phyloP scores from a whole-genome alignment of 2,113 vertebrate species.

The Archocentrus centrarchus region DNA sequence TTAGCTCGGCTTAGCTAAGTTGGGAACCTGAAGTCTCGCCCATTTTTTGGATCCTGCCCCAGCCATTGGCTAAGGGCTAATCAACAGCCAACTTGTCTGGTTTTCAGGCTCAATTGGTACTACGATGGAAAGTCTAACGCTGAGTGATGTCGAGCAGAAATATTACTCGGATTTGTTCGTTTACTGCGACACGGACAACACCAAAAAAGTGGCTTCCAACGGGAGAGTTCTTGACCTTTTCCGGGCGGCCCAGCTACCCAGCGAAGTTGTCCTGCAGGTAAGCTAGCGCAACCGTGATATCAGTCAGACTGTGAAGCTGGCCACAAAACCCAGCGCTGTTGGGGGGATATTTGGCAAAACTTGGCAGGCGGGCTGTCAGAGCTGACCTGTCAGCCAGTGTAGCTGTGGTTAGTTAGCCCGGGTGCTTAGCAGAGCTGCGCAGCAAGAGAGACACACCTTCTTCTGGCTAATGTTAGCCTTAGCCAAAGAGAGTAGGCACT shows the following conservation, averaged over 20 bases:
- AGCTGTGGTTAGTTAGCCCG: conserved; percentile 51
- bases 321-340: neutral
- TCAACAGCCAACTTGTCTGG: conserved; percentile 51
- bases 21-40: conserved; percentile 77
- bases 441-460: conserved; percentile 76
- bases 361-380: conserved; percentile 13
- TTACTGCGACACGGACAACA: conserved; percentile 97
- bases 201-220: conserved; percentile 95
- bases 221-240: conserved; percentile 95
- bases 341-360: neutral
- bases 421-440: conserved; percentile 66
- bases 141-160: conserved; percentile 95
- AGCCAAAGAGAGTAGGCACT: conserved; percentile 22
- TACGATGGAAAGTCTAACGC: conserved; percentile 93
- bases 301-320: neutral
- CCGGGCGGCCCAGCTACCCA: conserved; percentile 95
- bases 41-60: conserved; percentile 68
- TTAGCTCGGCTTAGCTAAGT: conserved; percentile 71
- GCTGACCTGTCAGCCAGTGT: conserved; percentile 32
- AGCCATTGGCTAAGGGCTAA: conserved; percentile 67
- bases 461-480: conserved; percentile 69
- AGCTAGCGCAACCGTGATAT: conserved; percentile 49
- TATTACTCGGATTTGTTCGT: conserved; percentile 96
- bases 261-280: conserved; percentile 95
- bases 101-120: conserved; percentile 42